Percentiles rank a stretch among this genome's conserved stretches.
phyloP scores from a whole-genome alignment of 2,113 vertebrate species.

The Phalacrocorax carbo region DNA sequence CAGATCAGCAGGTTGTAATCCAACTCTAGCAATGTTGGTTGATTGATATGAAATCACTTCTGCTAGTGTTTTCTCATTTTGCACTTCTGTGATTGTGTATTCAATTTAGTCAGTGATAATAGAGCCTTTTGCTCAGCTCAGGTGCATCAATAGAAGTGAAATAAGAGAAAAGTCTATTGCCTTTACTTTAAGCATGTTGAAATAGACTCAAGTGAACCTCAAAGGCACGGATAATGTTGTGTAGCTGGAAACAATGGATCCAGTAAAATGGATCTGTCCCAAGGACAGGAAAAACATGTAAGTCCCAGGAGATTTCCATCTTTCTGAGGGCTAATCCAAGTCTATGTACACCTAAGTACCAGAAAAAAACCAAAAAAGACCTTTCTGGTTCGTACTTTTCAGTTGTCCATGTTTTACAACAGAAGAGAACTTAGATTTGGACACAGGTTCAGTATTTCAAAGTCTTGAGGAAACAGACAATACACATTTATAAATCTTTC shows the following conservation, averaged over 20 bases:
- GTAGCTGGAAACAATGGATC: background rate
- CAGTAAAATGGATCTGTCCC: background rate
- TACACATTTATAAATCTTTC: background rate
- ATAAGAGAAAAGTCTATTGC: rapidly evolving
- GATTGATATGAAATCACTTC: background rate
- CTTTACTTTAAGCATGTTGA: background rate
- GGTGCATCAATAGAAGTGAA: background rate
- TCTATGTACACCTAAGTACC: background rate
- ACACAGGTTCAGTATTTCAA: background rate
- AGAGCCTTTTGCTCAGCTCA: background rate
- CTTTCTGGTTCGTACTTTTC: background rate
- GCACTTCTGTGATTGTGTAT: background rate
- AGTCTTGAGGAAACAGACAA: background rate
- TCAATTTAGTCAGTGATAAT: background rate
- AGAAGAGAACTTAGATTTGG: background rate
- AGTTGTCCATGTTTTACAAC: background rate
- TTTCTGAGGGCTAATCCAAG: background rate
- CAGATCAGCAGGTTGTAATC: background rate
- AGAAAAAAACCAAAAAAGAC: background rate
- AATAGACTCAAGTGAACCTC: background rate
- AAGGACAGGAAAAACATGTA: background rate
- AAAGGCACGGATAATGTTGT: background rate
- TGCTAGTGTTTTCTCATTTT: background rate
- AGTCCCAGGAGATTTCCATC: background rate
- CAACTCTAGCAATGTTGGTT: background rate